Evolutionary conservation across 2,113 vertebrate species (phyloP).

Genomic region (Empidonax traillii): DNA sequence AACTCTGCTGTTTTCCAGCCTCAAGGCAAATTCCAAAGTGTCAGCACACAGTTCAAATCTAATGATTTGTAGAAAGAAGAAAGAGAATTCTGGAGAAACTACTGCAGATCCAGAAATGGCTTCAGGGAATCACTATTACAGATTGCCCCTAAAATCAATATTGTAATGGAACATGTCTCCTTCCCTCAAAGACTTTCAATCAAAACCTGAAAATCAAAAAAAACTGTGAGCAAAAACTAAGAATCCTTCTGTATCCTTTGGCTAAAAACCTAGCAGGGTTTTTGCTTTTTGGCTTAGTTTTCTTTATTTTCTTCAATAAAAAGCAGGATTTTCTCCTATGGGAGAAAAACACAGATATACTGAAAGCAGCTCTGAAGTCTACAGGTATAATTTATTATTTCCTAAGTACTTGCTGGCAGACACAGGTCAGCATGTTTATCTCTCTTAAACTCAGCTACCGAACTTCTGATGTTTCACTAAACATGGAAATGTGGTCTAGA

Average conservation of each 20-base stretch:
- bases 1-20: not conserved
- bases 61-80: slow-evolving; percentile 21
- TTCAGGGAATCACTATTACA: slow-evolving; percentile 19
- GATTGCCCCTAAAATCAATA: slow-evolving; percentile 19
- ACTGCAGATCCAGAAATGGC: slow-evolving; percentile 12
- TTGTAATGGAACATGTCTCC: not conserved
- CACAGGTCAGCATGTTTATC: not conserved
- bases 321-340: not conserved
- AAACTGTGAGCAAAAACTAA: not conserved
- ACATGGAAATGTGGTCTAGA: not conserved
- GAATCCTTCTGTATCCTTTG: not conserved
- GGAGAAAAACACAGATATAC: not conserved
- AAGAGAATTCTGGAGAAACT: not conserved
- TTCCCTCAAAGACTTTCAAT: slow-evolving; percentile 21
- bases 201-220: slow-evolving; percentile 27
- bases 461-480: not conserved
- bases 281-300: not conserved
- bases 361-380: not conserved
- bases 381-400: not conserved
- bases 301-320: not conserved
- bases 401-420: not conserved
- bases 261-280: not conserved
- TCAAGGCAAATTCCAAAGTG: not conserved
- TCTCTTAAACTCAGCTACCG: not conserved
- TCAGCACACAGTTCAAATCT: not conserved